Evolutionary conservation across 2,888 invertebrate species (phyloP), one percentile per base, ranked within the genome.

Genomic region (Euzetes globulus): DNA sequence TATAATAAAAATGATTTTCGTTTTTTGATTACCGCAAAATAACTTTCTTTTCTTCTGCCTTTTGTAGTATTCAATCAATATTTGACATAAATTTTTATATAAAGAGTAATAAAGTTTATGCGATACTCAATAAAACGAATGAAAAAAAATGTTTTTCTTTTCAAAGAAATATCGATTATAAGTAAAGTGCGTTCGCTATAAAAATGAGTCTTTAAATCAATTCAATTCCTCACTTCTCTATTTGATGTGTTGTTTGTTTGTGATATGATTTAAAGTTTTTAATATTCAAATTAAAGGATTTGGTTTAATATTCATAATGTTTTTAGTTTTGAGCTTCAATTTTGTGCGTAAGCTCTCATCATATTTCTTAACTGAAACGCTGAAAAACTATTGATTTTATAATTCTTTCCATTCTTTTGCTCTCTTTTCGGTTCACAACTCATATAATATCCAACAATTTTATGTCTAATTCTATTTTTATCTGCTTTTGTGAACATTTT

Each of bases 21-120:
- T 55, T 25, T 55, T 55, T 55, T 55, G 55, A 55, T 55, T 55
- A 55, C 55, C 55, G 25, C 55, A 55, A 25, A 60, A 4, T 17
- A 33, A 1, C 5, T 60, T 29, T 33, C 15, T 33, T 17, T 29
- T 60, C 9, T 60, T 60, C 19, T 58, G 13, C 19, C 13, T 22
- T 25, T 58, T 58, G 58, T 58, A 58, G 33, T 22, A n/a, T 60
- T 60, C 60, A 60, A 60, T 60, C 60, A 60, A 60, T 60, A 60
- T 60, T 60, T 60, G 60, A 60, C 60, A 60, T 60, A 60, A 60
- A 60, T 60, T 60, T 60, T 60, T 60, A 60, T 60, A 60, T 60
- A 60, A 33, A 60, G 15, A 60, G 29, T 17, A 33, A 60, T 33
- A 60, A 33, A 60, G 33, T 52, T 52, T 52, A 19, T 22, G 15